These are phyloP conservation scores for Arnoldichthys spilopterus DNA, from an alignment of 2,797 vertebrate genomes.

Conservation along the genomic window DNA sequence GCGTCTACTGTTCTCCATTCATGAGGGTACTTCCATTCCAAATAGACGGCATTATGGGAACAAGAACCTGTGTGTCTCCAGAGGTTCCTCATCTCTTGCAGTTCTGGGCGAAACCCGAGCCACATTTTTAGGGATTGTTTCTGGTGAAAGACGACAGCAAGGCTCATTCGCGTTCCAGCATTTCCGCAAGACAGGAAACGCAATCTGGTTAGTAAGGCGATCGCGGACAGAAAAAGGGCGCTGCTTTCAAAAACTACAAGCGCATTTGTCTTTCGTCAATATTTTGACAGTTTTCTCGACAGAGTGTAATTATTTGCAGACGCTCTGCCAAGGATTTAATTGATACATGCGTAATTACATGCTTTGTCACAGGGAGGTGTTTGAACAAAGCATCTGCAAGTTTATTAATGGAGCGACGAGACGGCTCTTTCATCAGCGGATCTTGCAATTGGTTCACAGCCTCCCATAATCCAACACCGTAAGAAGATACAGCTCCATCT, in stretches of 20 bases:
- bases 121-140: constrained; percentile 61
- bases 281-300: constrained; percentile 80
- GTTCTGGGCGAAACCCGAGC: constrained; percentile 65
- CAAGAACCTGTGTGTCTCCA: constrained; percentile 65
- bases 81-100: constrained; percentile 65
- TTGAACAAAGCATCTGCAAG: constrained; percentile 66
- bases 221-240: constrained; percentile 54
- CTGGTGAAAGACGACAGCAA: constrained; percentile 63
- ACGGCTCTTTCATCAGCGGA: constrained; percentile 67
- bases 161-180: constrained; percentile 60
- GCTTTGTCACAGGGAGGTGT: constrained; percentile 69
- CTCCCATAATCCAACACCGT: constrained; percentile 66
- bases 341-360: constrained; percentile 80
- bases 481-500: constrained; percentile 69
- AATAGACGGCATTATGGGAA: constrained; percentile 62
- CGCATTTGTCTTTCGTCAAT: constrained; percentile 72
- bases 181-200: too few relatives aligned
- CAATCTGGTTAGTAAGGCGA: constrained; percentile 17
- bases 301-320: constrained; percentile 74
- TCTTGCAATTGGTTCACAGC: constrained; percentile 61
- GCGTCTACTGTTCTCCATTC: constrained; percentile 61
- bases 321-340: constrained; percentile 77
- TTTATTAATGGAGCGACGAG: constrained; percentile 70
- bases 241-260: constrained; percentile 63
- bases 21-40: constrained; percentile 64